Base-by-base conservation (phyloP, 1,140 invertebrate species). In the Drosophila erecta region DNA sequence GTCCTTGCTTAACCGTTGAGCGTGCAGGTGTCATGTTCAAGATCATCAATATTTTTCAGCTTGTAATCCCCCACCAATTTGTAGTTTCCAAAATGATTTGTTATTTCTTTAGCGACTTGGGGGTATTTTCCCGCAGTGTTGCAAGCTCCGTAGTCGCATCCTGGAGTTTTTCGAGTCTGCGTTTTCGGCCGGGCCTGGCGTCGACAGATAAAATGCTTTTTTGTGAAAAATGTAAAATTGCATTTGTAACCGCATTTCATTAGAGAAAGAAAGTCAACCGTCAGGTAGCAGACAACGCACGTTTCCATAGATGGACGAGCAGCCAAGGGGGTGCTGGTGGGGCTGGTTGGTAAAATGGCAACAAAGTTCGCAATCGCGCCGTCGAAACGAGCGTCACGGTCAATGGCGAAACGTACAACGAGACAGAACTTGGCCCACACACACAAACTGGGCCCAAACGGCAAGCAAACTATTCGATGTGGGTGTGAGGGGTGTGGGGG, bases 181-280 rank as follows among this genome's bases (percentile, higher is more conserved):
- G 58, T 66, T 54, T 58, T 58, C 49, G 50, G 44, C 81, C 72
- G 76, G 30, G 81, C 81, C 81, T 87, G 83, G 80, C 66, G 84
- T 69, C 84, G 83, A 87, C 83, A 83, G 83, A 87, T 87, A 87
- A 87, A 87, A 87, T 76, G 79, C 62, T 76, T 87, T 80, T 86
- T 87, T 71, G 64, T 87, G 75, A 79, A 83, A 86, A 86, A 86
- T 86, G 79, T 86, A 83, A 86, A 86, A 86, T 86, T 86, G 83
- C 83, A 87, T 86, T 86, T 87, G 83, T 83, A 83, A 83, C 83
- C 83, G 83, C 83, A 86, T 86, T 86, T 86, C 83, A 86, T 86
- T 86, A 86, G 83, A 87, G 83, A 69, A 86, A 86, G 83, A 86
- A 86, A 86, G 83, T 86, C 83, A 87, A 87, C 74, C 81, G 55